Evolutionary conservation across 2,888 invertebrate genomes (phyloP).

Genomic region (Philereme vetulata): DNA sequence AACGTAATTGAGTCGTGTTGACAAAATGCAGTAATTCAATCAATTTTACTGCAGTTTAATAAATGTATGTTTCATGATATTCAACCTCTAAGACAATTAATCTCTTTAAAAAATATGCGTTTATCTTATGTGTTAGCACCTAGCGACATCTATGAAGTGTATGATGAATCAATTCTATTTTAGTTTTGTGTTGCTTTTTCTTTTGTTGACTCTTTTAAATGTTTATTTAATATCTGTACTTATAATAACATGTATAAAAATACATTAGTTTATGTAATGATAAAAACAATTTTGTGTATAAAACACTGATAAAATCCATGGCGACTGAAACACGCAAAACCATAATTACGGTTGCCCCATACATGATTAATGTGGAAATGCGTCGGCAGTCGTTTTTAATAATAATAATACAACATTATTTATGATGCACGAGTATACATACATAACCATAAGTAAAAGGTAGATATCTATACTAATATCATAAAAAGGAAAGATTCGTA

Average conservation of each 20-base stretch:
- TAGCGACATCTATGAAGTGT: conserved; percentile 9
- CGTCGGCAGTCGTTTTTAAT: conserved; percentile 38
- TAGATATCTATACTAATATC: no score
- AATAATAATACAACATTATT: conserved; percentile 20
- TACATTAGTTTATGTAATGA: conserved; percentile 48
- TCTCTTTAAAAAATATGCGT: conserved; percentile 15
- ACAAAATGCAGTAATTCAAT: conserved; percentile 35
- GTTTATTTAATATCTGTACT: no score
- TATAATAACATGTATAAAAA: neutral
- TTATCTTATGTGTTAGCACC: conserved; percentile 2
- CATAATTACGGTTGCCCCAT: conserved; percentile 66
- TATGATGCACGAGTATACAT: neutral
- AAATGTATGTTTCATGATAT: conserved; percentile 23
- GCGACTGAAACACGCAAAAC: conserved; percentile 64
- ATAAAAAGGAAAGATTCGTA: no score
- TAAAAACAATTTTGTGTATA: conserved; percentile 57
- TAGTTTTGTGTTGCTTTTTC: neutral
- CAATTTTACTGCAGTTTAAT: conserved; percentile 31
- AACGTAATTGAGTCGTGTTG: conserved; percentile 44
- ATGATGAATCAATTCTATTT: neutral
- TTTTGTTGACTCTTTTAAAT: no score
- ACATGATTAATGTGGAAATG: conserved; percentile 52
- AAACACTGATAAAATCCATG: conserved; percentile 63
- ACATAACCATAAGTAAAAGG: neutral
- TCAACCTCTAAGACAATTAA: conserved; percentile 21